phyloP scores from a whole-genome alignment of 2,888 invertebrate genomes.

The Eupithecia exiguata region DNA sequence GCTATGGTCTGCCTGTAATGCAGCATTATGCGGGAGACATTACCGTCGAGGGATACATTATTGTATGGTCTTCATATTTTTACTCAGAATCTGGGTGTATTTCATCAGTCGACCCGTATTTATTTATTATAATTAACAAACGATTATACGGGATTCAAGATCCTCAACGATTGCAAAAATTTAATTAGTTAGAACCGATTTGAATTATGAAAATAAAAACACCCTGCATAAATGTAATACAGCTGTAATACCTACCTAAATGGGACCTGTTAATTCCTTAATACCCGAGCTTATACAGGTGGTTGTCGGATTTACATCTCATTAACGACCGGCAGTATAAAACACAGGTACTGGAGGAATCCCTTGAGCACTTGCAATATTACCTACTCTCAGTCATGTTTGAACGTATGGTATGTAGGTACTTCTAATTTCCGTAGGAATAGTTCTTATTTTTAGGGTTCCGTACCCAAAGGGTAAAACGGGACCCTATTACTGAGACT shows the following conservation, averaged over 20 bases:
- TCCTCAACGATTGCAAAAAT: neutral
- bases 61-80: too few species aligned
- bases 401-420: neutral
- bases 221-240: neutral
- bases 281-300: constrained; percentile 55
- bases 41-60: neutral
- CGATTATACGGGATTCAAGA: neutral
- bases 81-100: neutral
- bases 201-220: neutral
- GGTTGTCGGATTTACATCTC: constrained; percentile 60
- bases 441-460: neutral
- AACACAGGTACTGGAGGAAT: constrained; percentile 15
- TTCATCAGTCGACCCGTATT: neutral
- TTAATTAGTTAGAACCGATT: neutral
- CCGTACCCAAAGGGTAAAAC: too few species aligned
- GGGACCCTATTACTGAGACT: too few species aligned
- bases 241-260: constrained; percentile 11
- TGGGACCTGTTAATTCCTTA: constrained; percentile 46
- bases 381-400: neutral
- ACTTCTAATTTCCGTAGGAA: neutral
- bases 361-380: constrained; percentile 4
- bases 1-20: neutral
- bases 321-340: constrained; percentile 51
- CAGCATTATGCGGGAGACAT: neutral
- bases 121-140: neutral